A percentile compares a stretch with the other conserved stretches of the same genome.
These are phyloP conservation scores for Tholera decimalis DNA, from an alignment of 2,888 invertebrate genomes.

Conservation along the genomic window DNA sequence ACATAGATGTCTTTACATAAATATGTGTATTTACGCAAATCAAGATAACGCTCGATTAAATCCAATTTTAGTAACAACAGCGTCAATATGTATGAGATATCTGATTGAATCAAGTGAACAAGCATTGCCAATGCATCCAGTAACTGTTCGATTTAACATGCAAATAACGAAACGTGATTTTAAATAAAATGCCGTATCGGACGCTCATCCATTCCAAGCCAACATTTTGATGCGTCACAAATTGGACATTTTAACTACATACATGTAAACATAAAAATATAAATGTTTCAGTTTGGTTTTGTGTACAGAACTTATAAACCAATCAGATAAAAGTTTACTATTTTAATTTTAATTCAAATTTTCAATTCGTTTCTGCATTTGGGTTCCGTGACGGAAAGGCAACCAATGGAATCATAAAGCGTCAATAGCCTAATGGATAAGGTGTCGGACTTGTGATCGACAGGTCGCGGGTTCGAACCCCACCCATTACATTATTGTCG, in stretches of 20 bases:
- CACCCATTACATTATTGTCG: too few species aligned
- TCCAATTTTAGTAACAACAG: constrained; percentile 12
- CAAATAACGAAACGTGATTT: constrained; percentile 50
- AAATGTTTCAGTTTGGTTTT: constrained; percentile 34
- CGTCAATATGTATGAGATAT: constrained; percentile 12
- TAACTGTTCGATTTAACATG: constrained; percentile 46
- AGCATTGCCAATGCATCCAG: constrained; percentile 32
- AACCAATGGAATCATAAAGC: too few species aligned
- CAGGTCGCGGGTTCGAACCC: too few species aligned
- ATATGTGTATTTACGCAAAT: constrained; percentile 3
- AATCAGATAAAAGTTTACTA: constrained; percentile 53
- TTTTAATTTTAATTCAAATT: constrained; percentile 51
- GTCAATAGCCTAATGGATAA: too few species aligned
- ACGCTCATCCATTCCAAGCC: constrained; percentile 26
- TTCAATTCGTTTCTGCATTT: constrained; percentile 25
- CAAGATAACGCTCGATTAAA: not conserved
- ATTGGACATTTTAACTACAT: constrained; percentile 58
- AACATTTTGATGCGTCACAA: constrained; percentile 41
- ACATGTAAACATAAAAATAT: constrained; percentile 39
- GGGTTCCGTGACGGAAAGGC: not conserved
- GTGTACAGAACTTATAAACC: constrained; percentile 51
- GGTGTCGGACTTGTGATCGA: too few species aligned
- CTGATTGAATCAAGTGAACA: constrained; percentile 38
- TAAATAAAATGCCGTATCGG: constrained; percentile 40
- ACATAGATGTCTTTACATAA: not conserved